Evolutionary conservation across 2,888 invertebrate genomes (phyloP), one percentile per base, ranked within the genome.

Genomic region (Trissolcus brochymenae): DNA sequence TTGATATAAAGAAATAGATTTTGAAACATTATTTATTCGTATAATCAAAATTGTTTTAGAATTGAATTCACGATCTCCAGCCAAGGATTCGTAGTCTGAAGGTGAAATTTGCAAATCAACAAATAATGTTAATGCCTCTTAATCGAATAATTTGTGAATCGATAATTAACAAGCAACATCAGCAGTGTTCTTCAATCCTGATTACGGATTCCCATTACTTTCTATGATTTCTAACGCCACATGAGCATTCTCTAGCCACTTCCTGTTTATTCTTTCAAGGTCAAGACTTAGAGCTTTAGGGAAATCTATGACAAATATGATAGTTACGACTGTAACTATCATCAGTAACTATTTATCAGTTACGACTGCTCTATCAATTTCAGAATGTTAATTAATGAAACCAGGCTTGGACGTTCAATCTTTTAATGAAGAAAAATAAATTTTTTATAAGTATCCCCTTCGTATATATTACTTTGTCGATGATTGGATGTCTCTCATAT

Each of bases 201-300:
- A 7, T 46, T 16, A 49, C 43, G 25, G 40, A 65, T 72, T 73
- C 65, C 66, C 73, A 73, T 60, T 73, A 60, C 65, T 73, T 73
- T 73, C 73, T 73, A 73, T 54, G 35, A 40, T 73, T 73, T 73
- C 73, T 73, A 73, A 46, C 65, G 41, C 59, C 46, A 50, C 66
- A 59, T 57, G 56, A 65, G 53, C 65, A 72, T 64, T 65, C 72
- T 59, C 65, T 60, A 19, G 11, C 46, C 55, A 55, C 55, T 70
- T 61, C 49, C 61, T 60, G 68, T 25, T 21, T 11, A 35, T 55
- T 19, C 50, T 56, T 61, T 70, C 56, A 56, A 55, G 55, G 61
- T 49, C 70, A 61, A 49, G n/a, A 55, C 43, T 21, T 35, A 11
- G 9, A 43, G 57, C 40, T 66, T 57, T 17, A 6, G 35, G 51